Evolutionary conservation across 2,888 invertebrate genomes (phyloP), one percentile per base, ranked within the genome.

Genomic region (Amiota minor): DNA sequence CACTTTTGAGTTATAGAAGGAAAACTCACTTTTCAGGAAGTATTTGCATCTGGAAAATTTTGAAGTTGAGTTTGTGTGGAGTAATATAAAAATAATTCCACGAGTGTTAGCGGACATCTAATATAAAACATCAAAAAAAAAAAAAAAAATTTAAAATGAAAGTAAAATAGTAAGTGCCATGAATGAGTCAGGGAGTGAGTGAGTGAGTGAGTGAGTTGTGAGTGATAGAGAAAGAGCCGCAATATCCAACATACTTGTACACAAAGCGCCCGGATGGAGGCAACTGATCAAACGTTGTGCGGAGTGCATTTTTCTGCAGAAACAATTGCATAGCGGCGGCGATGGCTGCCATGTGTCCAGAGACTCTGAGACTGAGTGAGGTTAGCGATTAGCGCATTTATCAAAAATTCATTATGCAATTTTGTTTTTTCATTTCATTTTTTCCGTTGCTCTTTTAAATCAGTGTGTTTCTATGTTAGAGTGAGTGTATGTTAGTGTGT

Each of bases 21-120:
- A 62, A 83, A 85, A 84, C 83, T 77, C 78, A 77, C 85, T 79
- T 74, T 82, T 64, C 85, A 85, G 85, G 85, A 85, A 85, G 86
- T 79, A 80, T 76, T 79, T 74, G 64, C 77, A 77, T 77, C 23
- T 55, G n/a, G 56, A 56, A 78, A 74, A 65, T 65, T 35, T 65
- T 47, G 65, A 49, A 65, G 49, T 47, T 65, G 11, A 20, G 23
- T 14, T 50, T 53, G 11, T 20, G n/a, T 72, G 46, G 59, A 16
- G 59, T 9, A 59, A 59, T 10, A 20, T 68, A 75, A 83, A 69
- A 4, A 23, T 70, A 72, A n/a, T 64, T 18, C 11, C 11, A 62
- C 64, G 45, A 56, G n/a, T 78, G 76, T 72, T 75, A 78, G 80
- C 75, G 59, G 59, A 69, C 72, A 50, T 20, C 59, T 59, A 4